phyloP scores from a whole-genome alignment of 2,797 vertebrate species.

The Scolopax rusticola region DNA sequence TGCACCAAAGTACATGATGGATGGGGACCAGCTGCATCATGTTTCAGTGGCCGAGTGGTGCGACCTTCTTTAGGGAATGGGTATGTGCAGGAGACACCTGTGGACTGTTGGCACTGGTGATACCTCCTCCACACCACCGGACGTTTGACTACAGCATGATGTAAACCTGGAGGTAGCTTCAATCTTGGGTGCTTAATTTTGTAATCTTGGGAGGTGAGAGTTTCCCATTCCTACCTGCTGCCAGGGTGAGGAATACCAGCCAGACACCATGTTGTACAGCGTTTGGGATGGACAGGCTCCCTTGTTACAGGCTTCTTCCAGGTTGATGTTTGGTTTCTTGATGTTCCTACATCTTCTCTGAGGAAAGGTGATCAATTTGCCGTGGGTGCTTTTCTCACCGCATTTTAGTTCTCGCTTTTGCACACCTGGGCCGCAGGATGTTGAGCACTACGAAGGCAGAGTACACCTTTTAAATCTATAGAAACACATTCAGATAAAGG shows the following conservation, averaged over 20 bases:
- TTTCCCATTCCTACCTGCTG: slow-evolving; percentile 84
- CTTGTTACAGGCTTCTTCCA: slow-evolving; percentile 88
- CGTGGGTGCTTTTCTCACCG: slow-evolving; percentile 85
- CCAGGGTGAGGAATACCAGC: slow-evolving; percentile 96
- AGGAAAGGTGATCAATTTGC: slow-evolving; percentile 87
- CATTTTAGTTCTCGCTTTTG: slow-evolving; percentile 90
- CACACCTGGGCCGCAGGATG: slow-evolving; percentile 87
- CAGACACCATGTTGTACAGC: slow-evolving; percentile 69
- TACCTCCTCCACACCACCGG: background rate
- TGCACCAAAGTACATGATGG: background rate
- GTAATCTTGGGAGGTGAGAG: background rate
- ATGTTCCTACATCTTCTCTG: slow-evolving; percentile 89
- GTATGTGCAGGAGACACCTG: background rate
- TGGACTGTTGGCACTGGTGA: background rate
- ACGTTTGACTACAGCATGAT: background rate
- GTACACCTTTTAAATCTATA: background rate
- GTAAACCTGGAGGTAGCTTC: background rate
- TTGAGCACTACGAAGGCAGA: slow-evolving; percentile 84
- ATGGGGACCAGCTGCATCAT: background rate
- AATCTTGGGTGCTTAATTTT: too few relatives aligned
- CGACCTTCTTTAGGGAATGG: background rate
- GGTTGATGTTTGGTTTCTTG: slow-evolving; percentile 83
- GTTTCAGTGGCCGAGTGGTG: background rate
- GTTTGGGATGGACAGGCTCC: slow-evolving; percentile 79
- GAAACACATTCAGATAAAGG: background rate